These are phyloP conservation scores for Alces alces DNA, from an alignment of 2,113 vertebrate species.

Conservation along the genomic window DNA sequence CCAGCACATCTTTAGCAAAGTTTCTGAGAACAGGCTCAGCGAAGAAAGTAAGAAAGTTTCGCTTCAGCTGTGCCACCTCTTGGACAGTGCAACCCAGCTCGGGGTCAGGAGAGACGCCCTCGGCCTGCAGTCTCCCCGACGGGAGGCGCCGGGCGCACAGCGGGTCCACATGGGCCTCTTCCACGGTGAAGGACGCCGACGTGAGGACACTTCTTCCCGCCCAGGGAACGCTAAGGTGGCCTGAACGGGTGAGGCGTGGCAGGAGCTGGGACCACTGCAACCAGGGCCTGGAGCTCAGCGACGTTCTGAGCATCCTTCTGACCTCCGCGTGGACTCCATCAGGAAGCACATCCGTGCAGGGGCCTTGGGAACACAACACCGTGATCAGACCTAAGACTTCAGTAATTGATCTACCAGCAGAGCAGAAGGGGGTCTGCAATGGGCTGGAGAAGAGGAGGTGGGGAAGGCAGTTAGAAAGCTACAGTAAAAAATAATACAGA, in stretches of 20 bases:
- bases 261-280: background rate
- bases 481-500: background rate
- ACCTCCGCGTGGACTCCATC: background rate
- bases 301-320: background rate
- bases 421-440: background rate
- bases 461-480: background rate
- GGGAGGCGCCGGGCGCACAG: fast-evolving
- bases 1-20: too few species aligned
- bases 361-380: background rate
- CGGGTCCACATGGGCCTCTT: background rate
- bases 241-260: background rate
- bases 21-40: background rate
- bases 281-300: background rate
- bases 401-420: background rate
- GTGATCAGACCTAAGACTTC: background rate
- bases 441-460: background rate
- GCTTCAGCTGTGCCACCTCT: background rate
- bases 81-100: background rate
- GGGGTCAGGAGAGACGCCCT: background rate
- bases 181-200: background rate
- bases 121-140: background rate
- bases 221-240: background rate
- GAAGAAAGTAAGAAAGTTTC: background rate
- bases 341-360: background rate
- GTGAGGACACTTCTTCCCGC: background rate